Percentiles rank a stretch among this genome's conserved stretches.
Conservation (phyloP, 2,888 invertebrate species). For the Mesorhabditis spiculigera region DNA sequence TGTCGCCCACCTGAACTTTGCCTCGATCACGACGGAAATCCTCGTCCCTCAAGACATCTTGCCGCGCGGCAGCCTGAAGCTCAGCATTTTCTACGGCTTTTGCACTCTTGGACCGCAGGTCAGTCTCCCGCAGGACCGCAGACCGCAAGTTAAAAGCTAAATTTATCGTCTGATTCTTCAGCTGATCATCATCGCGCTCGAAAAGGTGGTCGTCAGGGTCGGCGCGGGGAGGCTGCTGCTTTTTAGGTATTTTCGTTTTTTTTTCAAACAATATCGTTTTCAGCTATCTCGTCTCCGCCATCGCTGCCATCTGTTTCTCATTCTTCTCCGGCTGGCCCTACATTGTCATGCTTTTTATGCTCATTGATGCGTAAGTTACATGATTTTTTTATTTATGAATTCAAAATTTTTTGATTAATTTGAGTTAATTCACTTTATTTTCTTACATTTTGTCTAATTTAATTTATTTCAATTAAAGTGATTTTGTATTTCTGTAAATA, state of each 20-base stretch:
- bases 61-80: slow-evolving; percentile 45
- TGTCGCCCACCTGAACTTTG: slow-evolving; percentile 55
- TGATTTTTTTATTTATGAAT: neutral
- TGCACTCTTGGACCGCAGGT: slow-evolving; percentile 52
- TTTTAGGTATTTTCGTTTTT: slow-evolving; percentile 36
- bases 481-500: neutral
- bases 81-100: slow-evolving; percentile 50
- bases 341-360: slow-evolving; percentile 51
- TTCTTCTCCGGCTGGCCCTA: slow-evolving; percentile 37
- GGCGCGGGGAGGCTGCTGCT: slow-evolving; percentile 42
- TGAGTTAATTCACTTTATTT: neutral
- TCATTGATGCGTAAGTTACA: slow-evolving; percentile 44
- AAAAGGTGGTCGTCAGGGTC: slow-evolving; percentile 29
- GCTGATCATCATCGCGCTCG: slow-evolving; percentile 45
- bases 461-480: neutral
- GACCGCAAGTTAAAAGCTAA: too few species aligned
- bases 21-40: slow-evolving; percentile 56
- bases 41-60: slow-evolving; percentile 50
- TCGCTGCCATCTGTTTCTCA: slow-evolving; percentile 31
- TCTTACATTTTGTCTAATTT: neutral
- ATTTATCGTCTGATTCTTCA: slow-evolving; percentile 14
- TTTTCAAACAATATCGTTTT: slow-evolving; percentile 18
- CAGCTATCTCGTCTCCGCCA: neutral
- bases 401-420: slow-evolving; percentile 10
- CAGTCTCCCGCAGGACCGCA: neutral